Base-by-base conservation (phyloP, 1,140 invertebrate species). In the Cotesia vestalis region DNA sequence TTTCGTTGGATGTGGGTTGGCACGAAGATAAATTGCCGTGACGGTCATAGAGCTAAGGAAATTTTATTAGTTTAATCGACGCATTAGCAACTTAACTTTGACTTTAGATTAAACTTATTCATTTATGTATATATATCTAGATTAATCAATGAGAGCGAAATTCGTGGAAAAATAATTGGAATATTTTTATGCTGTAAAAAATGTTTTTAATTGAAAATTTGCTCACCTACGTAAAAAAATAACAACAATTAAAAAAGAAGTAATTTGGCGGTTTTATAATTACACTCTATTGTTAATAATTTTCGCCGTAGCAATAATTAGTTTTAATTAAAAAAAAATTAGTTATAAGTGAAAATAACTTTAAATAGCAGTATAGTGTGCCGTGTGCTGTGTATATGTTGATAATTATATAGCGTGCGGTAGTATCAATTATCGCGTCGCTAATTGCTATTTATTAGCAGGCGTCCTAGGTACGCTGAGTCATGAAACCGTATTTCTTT, bases 371-470 rank as follows among this genome's bases (percentile, higher is more conserved):
- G 38, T 63, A 4, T 4, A n/a, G 35, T 40, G 5, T 59, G 17
- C 46, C 34, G 40, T 11, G 51, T 59, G 17, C 68, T 8, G 5
- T 46, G 11, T 46, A 3, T 46, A 46, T 8, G 40, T 46, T 9
- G 40, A 46, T 46, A 46, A 46, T 46, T 46, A 46, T 11, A 46
- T 46, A 46, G 40, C 40, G 40, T 46, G 40, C 40, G 40, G 40
- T 62, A 51, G 64, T 73, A 79, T 79, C 77, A 79, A 78, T 79
- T 78, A 79, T 76, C 73, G 67, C 60, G 11, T 64, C 57, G 73
- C 72, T 79, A 79, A 79, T 79, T 79, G 74, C 72, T 75, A 78
- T 78, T 78, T 77, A 78, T 79, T 78, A 78, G 64, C 73, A 70
- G 68, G 68, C 34, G 72, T 57, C 59, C 70, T 73, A 62, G 66